Conservation (phyloP, 2,797 vertebrate genomes). For the Rhabdomys pumilio region DNA sequence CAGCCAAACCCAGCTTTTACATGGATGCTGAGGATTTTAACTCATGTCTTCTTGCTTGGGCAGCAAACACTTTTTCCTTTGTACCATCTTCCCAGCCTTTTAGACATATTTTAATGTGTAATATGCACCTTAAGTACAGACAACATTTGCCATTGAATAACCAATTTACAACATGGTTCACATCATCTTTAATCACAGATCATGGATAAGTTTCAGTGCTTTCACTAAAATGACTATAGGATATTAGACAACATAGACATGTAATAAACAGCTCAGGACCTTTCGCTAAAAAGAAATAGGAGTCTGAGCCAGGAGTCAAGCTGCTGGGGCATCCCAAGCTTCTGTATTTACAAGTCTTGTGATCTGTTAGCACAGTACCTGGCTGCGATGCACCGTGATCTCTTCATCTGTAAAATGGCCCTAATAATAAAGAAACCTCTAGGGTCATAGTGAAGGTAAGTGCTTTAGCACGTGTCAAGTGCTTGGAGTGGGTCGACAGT, state of each 20-base stretch:
- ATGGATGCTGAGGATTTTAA: background rate
- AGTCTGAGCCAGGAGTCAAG: background rate
- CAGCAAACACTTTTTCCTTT: background rate
- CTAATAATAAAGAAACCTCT: background rate
- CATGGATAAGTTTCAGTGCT: slow-evolving; percentile 6
- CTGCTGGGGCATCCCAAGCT: background rate
- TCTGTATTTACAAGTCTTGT: background rate
- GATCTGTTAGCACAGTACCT: background rate
- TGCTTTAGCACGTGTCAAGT: background rate
- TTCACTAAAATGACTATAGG: background rate
- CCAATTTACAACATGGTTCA: background rate
- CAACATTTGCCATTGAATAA: background rate
- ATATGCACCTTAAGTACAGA: background rate
- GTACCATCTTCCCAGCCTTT: background rate
- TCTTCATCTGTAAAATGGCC: background rate
- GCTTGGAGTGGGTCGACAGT: background rate
- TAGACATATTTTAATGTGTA: background rate
- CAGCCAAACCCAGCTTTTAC: background rate
- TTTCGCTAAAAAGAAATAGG: background rate
- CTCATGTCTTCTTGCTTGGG: background rate
- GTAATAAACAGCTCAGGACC: background rate
- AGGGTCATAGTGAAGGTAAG: background rate
- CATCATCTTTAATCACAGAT: background rate
- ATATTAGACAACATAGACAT: slow-evolving; percentile 35
- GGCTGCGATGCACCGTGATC: background rate